Percentiles rank a stretch among this genome's conserved stretches.
phyloP scores from a whole-genome alignment of 1,140 invertebrate species.

The Danaus plexippus region DNA sequence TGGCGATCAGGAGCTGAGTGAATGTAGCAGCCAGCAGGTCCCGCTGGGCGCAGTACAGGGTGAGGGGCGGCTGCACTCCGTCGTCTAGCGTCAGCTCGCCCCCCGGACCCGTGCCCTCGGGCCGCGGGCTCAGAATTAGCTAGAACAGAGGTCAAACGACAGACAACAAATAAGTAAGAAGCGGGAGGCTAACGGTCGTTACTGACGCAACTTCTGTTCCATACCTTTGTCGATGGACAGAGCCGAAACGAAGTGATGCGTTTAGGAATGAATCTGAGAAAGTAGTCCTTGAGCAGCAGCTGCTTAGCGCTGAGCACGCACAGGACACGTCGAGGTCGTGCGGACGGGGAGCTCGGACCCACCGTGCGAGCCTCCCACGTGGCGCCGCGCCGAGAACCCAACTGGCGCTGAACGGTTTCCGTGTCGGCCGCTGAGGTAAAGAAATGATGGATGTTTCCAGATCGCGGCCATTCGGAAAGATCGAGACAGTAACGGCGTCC shows the following conservation, averaged over 20 bases:
- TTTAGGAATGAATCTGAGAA: conserved; percentile 93
- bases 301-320: conserved; percentile 89
- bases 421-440: conserved; percentile 80
- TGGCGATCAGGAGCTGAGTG: conserved; percentile 93
- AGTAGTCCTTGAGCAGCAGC: conserved; percentile 90
- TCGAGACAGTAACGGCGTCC: conserved; percentile 1
- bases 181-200: too few relatives aligned
- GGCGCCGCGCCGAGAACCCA: conserved; percentile 83
- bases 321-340: conserved; percentile 84
- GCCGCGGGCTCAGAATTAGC: conserved; percentile 74
- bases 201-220: too few relatives aligned
- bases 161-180: too few relatives aligned
- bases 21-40: conserved; percentile 94
- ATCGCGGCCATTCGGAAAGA: too few relatives aligned
- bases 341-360: conserved; percentile 47
- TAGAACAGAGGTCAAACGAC: conserved; percentile 65
- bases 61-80: conserved; percentile 89
- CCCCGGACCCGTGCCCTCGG: conserved; percentile 57
- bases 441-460: too few relatives aligned
- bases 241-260: conserved; percentile 92
- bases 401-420: conserved; percentile 88
- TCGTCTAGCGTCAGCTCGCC: conserved; percentile 87
- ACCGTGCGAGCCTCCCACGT: conserved; percentile 89
- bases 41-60: conserved; percentile 84
- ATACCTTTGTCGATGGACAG: conserved; percentile 77